phyloP scores from a whole-genome alignment of 1,140 invertebrate species.

The Sogatella furcifera region DNA sequence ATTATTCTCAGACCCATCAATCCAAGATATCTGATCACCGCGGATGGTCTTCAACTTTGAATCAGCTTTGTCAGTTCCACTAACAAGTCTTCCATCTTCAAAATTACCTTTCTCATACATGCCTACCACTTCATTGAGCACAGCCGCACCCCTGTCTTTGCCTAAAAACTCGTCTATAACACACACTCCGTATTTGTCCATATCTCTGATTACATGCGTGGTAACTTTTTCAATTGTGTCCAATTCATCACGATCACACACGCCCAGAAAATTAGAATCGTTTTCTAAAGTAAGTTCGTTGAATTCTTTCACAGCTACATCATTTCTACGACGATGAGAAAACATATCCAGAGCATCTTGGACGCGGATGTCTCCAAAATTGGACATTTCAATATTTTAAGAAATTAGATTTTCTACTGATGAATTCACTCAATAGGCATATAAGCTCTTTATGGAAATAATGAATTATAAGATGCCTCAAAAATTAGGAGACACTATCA shows the following conservation, averaged over 20 bases:
- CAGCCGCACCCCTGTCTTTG: conserved; percentile 54
- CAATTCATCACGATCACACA: conserved; percentile 33
- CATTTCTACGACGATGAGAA: too few relatives aligned
- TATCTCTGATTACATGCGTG: conserved; percentile 63
- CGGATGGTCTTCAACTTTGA: conserved; percentile 59
- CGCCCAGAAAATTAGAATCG: conserved; percentile 40
- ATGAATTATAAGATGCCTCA: too few relatives aligned
- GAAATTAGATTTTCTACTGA: too few relatives aligned
- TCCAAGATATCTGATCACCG: conserved; percentile 89
- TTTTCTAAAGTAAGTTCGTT: conserved; percentile 18
- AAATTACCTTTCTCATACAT: conserved; percentile 74
- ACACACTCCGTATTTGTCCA: conserved; percentile 82
- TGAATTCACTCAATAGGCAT: too few relatives aligned
- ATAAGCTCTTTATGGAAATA: too few relatives aligned
- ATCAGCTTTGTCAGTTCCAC: conserved; percentile 49
- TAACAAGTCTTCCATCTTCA: conserved; percentile 73
- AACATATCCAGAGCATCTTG: neutral
- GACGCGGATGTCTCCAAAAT: neutral
- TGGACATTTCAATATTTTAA: neutral
- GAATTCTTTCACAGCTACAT: conserved; percentile 9
- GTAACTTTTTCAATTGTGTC: conserved; percentile 52
- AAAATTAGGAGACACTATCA: too few relatives aligned
- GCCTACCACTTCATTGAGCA: conserved; percentile 74
- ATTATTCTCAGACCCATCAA: conserved; percentile 71
- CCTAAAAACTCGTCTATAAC: conserved; percentile 90